phyloP scores from a whole-genome alignment of 2,888 invertebrate genomes.

The Rhogogaster chlorosoma region DNA sequence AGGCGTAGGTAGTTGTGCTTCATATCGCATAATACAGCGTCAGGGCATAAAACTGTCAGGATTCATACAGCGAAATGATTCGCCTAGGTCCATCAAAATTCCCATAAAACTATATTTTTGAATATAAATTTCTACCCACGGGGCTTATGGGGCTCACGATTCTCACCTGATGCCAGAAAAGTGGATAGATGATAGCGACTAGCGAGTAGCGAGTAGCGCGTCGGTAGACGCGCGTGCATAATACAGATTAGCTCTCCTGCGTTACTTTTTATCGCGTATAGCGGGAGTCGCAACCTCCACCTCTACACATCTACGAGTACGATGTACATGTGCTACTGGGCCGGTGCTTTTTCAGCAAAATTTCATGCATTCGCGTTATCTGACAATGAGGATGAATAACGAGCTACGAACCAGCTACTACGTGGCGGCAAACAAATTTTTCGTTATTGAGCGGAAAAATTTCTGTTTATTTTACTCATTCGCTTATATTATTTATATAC shows the following conservation, averaged over 20 bases:
- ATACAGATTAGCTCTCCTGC: constrained; percentile 42
- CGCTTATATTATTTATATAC: not conserved
- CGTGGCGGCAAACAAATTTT: constrained; percentile 3
- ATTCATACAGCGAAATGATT: not conserved
- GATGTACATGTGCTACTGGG: not conserved
- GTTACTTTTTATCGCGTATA: constrained; percentile 38
- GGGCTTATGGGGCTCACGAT: not conserved
- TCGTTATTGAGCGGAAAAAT: not conserved
- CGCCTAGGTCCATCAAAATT: not conserved
- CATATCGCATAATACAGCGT: not conserved
- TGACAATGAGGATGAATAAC: constrained; percentile 42
- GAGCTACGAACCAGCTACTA: not conserved
- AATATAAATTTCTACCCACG: not conserved
- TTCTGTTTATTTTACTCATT: not conserved
- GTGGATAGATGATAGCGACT: constrained; percentile 29
- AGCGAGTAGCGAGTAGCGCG: not conserved
- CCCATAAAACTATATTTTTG: not conserved
- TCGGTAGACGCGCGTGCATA: constrained; percentile 16
- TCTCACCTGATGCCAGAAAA: constrained; percentile 6
- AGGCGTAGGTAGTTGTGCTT: not conserved
- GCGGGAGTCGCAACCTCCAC: not conserved
- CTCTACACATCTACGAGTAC: not conserved
- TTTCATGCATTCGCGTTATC: constrained; percentile 32
- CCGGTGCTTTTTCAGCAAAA: constrained; percentile 42
- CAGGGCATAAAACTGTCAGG: not conserved